Conservation (phyloP, 2,113 vertebrate species). For the Aleadryas rufinucha region DNA sequence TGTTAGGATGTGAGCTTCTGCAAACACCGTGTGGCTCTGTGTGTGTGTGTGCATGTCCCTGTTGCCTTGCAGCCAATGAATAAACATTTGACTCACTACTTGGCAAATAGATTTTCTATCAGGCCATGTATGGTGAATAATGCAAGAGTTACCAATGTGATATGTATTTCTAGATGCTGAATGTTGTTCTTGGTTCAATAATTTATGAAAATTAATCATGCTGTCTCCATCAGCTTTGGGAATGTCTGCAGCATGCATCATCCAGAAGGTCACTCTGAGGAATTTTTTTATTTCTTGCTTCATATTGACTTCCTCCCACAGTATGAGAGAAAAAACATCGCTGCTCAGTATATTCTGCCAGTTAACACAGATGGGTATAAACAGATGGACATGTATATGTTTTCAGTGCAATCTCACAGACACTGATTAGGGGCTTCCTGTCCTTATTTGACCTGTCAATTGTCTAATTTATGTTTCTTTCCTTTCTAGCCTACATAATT, state of each 20-base stretch:
- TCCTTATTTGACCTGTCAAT: neutral
- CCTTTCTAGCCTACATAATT: neutral
- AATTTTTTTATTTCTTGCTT: neutral
- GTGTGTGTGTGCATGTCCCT: neutral
- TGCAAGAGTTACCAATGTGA: neutral
- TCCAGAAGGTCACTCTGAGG: neutral
- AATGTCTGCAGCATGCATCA: neutral
- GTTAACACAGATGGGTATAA: neutral
- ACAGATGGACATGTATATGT: neutral
- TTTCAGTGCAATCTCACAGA: neutral
- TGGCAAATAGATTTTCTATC: neutral
- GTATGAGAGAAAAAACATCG: neutral
- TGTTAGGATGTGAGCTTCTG: neutral
- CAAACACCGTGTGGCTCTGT: neutral
- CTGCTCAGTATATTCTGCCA: neutral
- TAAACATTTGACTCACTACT: neutral
- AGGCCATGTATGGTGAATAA: neutral
- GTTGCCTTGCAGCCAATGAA: neutral
- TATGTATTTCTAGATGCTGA: constrained; percentile 22
- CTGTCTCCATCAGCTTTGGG: constrained; percentile 11
- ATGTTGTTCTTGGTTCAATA: constrained; percentile 34
- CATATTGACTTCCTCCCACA: neutral
- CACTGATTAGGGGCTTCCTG: neutral
- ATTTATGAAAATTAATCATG: constrained; percentile 53
- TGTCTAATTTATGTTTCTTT: neutral